Evolutionary conservation across 1,140 invertebrate species (phyloP), one percentile per base, ranked within the genome.

Genomic region (Solen grandis): DNA sequence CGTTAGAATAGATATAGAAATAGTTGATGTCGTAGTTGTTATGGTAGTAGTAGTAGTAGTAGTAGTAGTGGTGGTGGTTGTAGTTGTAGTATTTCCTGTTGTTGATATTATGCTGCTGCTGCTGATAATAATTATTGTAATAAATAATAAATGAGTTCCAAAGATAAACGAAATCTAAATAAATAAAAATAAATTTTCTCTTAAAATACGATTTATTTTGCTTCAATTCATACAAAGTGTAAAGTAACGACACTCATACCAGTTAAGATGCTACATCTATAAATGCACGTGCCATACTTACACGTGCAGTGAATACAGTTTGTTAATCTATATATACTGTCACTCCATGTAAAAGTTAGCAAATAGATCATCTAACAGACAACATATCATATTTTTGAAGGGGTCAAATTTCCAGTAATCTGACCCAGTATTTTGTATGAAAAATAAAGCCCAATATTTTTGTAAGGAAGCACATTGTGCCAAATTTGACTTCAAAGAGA

Each of bases 121-220:
- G 27, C 16, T 60, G 27, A 27, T 60, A 60, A 27, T 60, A 60
- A 27, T 60, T n/a, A 27, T 60, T n/a, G 57, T 60, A 60, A 27
- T 60, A 60, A 0, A 0, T 22, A 14, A 14, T 25, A 16, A 4
- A 60, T 22, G 16, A 60, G 19, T 4, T 25, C 4, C 5, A 60
- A 14, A 2, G 8, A 31, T 29, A 60, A 31, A 4, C n/a, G 19
- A n/a, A 60, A 31, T 3, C n/a, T 19, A 10, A 50, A n/a, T 50
- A 50, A n/a, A n/a, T n/a, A n/a, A n/a, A n/a, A n/a, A n/a, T n/a
- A n/a, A n/a, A n/a, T n/a, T n/a, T n/a, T n/a, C n/a, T n/a, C n/a
- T n/a, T n/a, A n/a, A n/a, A n/a, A n/a, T n/a, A n/a, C 46, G n/a
- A n/a, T 50, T 13, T 10, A 10, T 13, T 10, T 50, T 13, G 46